A percentile compares a stretch with the other conserved stretches of the same genome.
Conservation (phyloP, 2,888 invertebrate genomes). For the Caenorhabditis parvicauda region DNA sequence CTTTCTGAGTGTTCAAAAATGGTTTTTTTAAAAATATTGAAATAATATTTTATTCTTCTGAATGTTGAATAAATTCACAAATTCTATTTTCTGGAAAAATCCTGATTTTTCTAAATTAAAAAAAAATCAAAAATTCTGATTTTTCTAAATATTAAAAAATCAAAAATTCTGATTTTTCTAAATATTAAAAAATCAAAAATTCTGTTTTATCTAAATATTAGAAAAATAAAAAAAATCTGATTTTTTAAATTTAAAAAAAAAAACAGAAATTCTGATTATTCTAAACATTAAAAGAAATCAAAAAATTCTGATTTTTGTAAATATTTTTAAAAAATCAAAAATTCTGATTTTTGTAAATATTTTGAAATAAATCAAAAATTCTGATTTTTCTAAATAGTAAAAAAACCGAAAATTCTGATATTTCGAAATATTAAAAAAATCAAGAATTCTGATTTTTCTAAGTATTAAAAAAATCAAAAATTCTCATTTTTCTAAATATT, state of each 20-base stretch:
- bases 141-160: too few species aligned
- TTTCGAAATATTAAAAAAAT: not conserved
- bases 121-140: too few species aligned
- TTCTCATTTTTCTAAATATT: too few species aligned
- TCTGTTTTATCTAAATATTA: not conserved
- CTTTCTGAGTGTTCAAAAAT: not conserved
- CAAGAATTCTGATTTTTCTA: too few species aligned
- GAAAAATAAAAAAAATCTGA: not conserved
- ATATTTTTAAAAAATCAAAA: not conserved
- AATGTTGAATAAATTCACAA: too few species aligned
- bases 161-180: too few species aligned
- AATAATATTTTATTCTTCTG: too few species aligned
- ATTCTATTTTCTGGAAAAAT: not conserved
- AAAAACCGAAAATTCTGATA: not conserved
- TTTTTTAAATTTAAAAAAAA: not conserved
- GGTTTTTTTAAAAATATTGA: not conserved
- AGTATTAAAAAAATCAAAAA: too few species aligned
- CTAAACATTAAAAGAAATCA: not conserved
- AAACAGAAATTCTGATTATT: not conserved
- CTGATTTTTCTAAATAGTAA: too few species aligned
- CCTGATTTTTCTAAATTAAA: not conserved
- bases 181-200: not conserved
- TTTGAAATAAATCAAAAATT: too few species aligned
- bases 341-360: too few species aligned
- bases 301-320: not conserved